A percentile compares a stretch with the other conserved stretches of the same genome.
These are phyloP conservation scores for Cryptus armator DNA, from an alignment of 2,888 invertebrate genomes.

Conservation along the genomic window DNA sequence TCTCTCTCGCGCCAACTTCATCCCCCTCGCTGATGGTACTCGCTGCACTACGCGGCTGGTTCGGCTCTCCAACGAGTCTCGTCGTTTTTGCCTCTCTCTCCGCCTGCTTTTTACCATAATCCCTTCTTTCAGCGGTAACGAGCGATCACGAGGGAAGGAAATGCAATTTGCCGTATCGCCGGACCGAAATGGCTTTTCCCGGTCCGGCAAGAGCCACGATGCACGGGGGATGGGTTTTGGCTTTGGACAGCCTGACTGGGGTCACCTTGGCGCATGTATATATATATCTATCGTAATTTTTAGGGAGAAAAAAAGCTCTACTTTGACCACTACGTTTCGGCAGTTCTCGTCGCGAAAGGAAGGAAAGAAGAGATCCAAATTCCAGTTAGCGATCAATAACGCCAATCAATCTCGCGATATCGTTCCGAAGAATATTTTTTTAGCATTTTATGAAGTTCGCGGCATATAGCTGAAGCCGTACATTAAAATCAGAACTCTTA, in stretches of 20 bases:
- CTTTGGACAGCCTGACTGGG: conserved; percentile 62
- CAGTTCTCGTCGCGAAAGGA: conserved; percentile 3
- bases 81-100: conserved; percentile 48
- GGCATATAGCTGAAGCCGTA: too few species aligned
- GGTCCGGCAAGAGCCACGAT: conserved; percentile 41
- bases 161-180: conserved; percentile 75
- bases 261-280: conserved; percentile 36
- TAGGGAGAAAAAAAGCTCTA: background rate
- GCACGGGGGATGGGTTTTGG: conserved; percentile 65
- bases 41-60: conserved; percentile 36
- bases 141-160: conserved; percentile 75
- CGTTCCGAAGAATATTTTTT: too few species aligned
- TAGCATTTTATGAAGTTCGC: too few species aligned
- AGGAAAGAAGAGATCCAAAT: background rate
- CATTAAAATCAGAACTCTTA: too few species aligned
- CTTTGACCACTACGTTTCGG: background rate
- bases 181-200: conserved; percentile 74
- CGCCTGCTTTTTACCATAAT: conserved; percentile 72
- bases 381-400: background rate
- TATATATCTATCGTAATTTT: conserved; percentile 19
- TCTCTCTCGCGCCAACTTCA: conserved; percentile 14
- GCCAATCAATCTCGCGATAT: background rate
- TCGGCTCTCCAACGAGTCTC: conserved; percentile 44
- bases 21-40: conserved; percentile 46
- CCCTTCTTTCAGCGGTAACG: conserved; percentile 75